Percentiles rank a stretch among this genome's conserved stretches.
Evolutionary conservation across 1,140 invertebrate genomes (phyloP).

Genomic region (Lordiphosa clarofinis): DNA sequence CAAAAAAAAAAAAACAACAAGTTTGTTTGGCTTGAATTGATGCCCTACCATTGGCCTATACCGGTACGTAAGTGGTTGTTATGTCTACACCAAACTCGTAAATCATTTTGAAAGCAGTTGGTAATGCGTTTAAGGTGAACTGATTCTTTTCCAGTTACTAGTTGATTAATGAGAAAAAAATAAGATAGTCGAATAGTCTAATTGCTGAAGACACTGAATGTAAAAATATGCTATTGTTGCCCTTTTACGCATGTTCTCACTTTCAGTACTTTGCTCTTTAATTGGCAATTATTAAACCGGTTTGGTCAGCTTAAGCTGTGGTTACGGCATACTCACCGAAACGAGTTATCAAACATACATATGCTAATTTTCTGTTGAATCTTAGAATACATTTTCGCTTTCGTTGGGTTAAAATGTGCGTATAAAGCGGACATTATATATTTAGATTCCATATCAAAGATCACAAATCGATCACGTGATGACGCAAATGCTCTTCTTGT

Average conservation of each 20-base stretch:
- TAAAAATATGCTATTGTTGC: constrained; percentile 21
- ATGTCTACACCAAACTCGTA: constrained; percentile 4
- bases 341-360: constrained; percentile 12
- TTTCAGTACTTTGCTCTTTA: constrained; percentile 39
- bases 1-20: too few relatives aligned
- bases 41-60: constrained; percentile 1
- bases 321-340: constrained; percentile 34
- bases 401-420: constrained; percentile 44
- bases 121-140: not conserved
- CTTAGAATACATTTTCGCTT: constrained; percentile 55
- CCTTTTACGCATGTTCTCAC: constrained; percentile 42
- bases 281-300: constrained; percentile 63
- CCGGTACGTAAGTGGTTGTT: not conserved
- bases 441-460: constrained; percentile 23
- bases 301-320: constrained; percentile 54
- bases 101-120: constrained; percentile 17
- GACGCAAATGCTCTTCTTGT: constrained; percentile 83
- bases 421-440: constrained; percentile 3
- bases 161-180: constrained; percentile 55
- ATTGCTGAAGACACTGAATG: constrained; percentile 39
- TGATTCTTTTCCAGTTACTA: constrained; percentile 55
- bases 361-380: constrained; percentile 36
- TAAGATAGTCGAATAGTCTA: constrained; percentile 17
- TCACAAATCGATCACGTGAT: constrained; percentile 19
- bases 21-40: constrained; percentile 3